Evolutionary conservation across 2,888 invertebrate genomes (phyloP).

Genomic region (Aspidapion aeneum): DNA sequence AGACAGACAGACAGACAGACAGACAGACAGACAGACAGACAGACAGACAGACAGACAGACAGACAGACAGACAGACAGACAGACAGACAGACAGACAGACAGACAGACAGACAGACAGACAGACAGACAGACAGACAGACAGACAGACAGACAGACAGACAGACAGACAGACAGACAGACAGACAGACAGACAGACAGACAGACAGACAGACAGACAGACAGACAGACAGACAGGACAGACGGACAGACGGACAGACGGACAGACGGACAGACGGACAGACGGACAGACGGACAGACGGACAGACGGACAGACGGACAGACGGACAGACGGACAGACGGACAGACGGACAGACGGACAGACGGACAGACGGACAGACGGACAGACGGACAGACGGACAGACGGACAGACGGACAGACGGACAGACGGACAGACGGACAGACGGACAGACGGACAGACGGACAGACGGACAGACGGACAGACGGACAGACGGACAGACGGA

Average conservation of each 20-base stretch:
- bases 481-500: slow-evolving; percentile 16
- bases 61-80: too few species aligned
- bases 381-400: slow-evolving; percentile 16
- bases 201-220: slow-evolving; percentile 15
- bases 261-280: slow-evolving; percentile 16
- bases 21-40: too few species aligned
- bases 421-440: slow-evolving; percentile 15
- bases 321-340: slow-evolving; percentile 16
- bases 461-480: slow-evolving; percentile 12
- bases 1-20: too few species aligned
- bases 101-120: too few species aligned
- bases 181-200: slow-evolving; percentile 13
- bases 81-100: too few species aligned
- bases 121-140: too few species aligned
- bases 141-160: slow-evolving; percentile 15
- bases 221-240: too few species aligned
- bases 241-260: too few species aligned
- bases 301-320: slow-evolving; percentile 16
- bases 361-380: slow-evolving; percentile 16
- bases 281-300: slow-evolving; percentile 16
- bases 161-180: slow-evolving; percentile 13
- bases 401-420: too few species aligned
- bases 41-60: too few species aligned
- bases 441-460: too few species aligned
- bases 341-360: slow-evolving; percentile 16